Base-by-base conservation (phyloP, 2,797 vertebrate genomes). In the Typhlichthys eigenmanni region DNA sequence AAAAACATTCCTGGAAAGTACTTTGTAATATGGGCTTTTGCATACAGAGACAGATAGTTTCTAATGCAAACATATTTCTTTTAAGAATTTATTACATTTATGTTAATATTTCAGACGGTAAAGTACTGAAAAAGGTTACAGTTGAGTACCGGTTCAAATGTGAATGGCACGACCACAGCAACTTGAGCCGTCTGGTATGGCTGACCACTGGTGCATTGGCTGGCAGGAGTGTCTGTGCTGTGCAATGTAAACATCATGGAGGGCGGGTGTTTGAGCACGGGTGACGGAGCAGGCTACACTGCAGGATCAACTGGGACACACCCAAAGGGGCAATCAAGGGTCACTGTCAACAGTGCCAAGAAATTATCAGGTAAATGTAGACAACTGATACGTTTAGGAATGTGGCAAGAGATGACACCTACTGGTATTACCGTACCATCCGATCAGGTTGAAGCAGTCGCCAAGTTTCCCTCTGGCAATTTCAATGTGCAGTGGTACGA, bases 361-460 rank as follows among this genome's bases (percentile, higher is more conserved):
- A 70, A 71, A 60, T 11, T 2, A 79, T 66, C 19, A 68, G 48
- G 68, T 43, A 55, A 63, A 56, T 62, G 13, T 8, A 75, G 62
- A 72, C 16, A 48, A 2, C 66, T 12, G 66, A 67, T 67, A 71
- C 72, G 53, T 13, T 13, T 13, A n/a, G 34, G 34, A 60, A 66
- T 62, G 54, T 60, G 64, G 64, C 55, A 68, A 59, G 54, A 29
- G 53, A 48, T 24, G 64, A 45, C 45, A 45, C 70, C 60, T 59
- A 66, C 64, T 71, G 64, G 57, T 62, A 73, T 69, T 74, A 76
- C 55, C 63, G 52, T 55, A 76, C 55, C 63, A 56, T 55, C 56
- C 48, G 67, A 76, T 71, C 71, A 55, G 61, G 65, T 60, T 63
- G 48, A 54, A 48, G 53, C 55, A 32, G 60, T 62, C 29, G 45